Evolutionary conservation across 2,888 invertebrate genomes (phyloP).

Genomic region (Rhopalosiphum nymphaeae): DNA sequence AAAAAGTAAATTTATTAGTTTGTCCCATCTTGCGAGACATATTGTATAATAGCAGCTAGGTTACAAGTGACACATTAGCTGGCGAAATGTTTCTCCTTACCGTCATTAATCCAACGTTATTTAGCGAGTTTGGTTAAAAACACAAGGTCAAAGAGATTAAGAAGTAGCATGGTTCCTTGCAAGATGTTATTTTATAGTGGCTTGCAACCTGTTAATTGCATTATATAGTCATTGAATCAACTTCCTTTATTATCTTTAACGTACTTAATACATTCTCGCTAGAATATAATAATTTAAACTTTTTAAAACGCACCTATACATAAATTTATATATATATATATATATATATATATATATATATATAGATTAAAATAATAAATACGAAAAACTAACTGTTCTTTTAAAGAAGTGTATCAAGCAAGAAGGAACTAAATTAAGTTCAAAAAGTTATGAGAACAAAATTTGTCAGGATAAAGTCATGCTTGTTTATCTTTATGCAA

Average conservation of each 20-base stretch:
- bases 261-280: slow-evolving; percentile 2
- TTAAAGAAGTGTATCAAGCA: background rate
- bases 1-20: slow-evolving; percentile 24
- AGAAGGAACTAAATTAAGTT: slow-evolving; percentile 6
- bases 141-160: background rate
- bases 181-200: background rate
- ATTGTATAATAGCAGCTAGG: background rate
- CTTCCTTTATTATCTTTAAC: slow-evolving; percentile 13
- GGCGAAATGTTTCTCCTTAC: background rate
- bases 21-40: background rate
- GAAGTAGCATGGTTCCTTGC: background rate
- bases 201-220: slow-evolving; percentile 19
- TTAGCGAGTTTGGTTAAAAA: background rate
- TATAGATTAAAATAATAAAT: background rate
- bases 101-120: background rate
- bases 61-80: background rate
- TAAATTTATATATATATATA: too few species aligned
- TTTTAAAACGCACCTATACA: background rate
- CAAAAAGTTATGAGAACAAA: background rate
- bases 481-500: background rate
- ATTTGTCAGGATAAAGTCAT: slow-evolving; percentile 35
- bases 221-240: background rate
- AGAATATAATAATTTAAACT: slow-evolving; percentile 1
- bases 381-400: background rate
- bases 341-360: too few species aligned